Evolutionary conservation across 2,888 invertebrate species (phyloP), one percentile per base, ranked within the genome.

Genomic region (Lithophane socia): DNA sequence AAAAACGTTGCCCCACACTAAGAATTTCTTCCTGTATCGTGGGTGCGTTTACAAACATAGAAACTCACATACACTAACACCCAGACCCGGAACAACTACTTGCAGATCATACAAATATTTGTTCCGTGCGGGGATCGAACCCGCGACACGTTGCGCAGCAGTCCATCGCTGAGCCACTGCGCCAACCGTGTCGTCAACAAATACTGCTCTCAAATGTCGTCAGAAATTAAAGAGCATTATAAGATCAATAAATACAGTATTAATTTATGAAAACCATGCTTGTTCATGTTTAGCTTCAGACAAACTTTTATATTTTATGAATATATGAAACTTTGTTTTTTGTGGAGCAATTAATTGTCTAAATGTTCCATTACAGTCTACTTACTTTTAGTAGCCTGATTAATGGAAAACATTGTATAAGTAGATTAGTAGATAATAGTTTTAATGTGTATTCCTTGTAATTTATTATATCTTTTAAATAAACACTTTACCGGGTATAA

Each of bases 231-330:
- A 66, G 16, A 47, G 21, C 5, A 47, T 0, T 60, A 7, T 54
- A 67, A 29, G 16, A 21, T 24, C 1, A 47, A 16, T 12, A 24
- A 60, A 12, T 37, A 2, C 44, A 54, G 18, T 24, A 7, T 61
- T 37, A 37, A 52, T 2, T 54, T n/a, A 49, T 63, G 3, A 29
- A n/a, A 60, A 12, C 0, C 9, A 0, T 60, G 16, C 10, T 54
- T 52, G 3, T 75, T 60, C 8, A 29, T 49, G 42, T 80, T 29
- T 4, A 52, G 37, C 56, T 49, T 44, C 60, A 60, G 75, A 75
- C 86, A 89, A 85, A 63, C 58, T 77, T 80, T 21, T 85, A 84
- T 88, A 89, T 89, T 80, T 82, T 58, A 58, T 75, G 65, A 83
- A 87, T 90, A 90, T 82, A 37, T 18, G 49, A 76, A 44, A 64